Conservation (phyloP, 1,140 invertebrate genomes). For the Ericerus pela region DNA sequence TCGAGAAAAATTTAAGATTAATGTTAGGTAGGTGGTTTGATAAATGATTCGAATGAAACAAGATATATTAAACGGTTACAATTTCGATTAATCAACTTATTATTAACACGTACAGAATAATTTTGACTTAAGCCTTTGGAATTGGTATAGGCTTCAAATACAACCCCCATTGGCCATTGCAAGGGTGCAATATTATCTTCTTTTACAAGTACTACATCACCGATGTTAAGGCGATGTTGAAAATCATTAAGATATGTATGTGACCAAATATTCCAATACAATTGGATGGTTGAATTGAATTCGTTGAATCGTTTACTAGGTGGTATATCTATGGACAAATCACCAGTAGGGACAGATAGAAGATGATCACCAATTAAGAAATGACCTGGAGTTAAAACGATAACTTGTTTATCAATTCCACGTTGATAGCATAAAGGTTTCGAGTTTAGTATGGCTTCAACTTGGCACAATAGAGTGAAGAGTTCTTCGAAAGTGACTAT, state of each 20-base stretch:
- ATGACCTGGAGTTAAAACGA: slow-evolving; percentile 27
- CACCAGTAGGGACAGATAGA: not conserved
- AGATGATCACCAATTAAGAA: slow-evolving; percentile 25
- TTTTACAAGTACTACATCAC: not conserved
- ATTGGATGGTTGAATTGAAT: not conserved
- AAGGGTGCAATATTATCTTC: too few species aligned
- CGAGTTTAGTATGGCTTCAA: slow-evolving; percentile 29
- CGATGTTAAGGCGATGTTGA: not conserved
- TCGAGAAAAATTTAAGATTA: too few species aligned
- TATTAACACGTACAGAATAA: too few species aligned
- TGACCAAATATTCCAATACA: slow-evolving; percentile 1
- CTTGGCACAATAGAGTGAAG: slow-evolving; percentile 22
- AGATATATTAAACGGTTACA: too few species aligned
- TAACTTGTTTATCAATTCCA: not conserved
- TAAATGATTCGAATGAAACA: too few species aligned
- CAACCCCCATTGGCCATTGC: too few species aligned
- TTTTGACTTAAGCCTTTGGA: too few species aligned
- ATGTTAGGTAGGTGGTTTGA: too few species aligned
- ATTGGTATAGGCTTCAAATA: too few species aligned
- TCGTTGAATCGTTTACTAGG: not conserved
- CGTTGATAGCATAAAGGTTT: slow-evolving; percentile 21
- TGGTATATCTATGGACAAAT: not conserved
- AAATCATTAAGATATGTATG: slow-evolving; percentile 5
- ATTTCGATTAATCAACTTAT: too few species aligned
- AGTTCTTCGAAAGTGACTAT: slow-evolving; percentile 21